Conservation (phyloP, 2,888 invertebrate genomes). For the Rhagonycha fulva region DNA sequence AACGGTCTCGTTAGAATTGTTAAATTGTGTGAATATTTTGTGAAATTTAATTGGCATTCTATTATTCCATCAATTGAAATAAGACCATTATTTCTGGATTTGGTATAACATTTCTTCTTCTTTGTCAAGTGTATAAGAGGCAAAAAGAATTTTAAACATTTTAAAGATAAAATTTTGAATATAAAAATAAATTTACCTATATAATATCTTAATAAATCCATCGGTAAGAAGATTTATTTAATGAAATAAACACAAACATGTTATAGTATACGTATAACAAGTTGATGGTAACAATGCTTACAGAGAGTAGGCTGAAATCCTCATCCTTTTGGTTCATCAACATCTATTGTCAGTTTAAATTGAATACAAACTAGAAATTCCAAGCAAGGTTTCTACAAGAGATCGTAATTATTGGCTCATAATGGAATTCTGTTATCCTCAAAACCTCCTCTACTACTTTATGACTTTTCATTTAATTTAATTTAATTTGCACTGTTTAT, state of each 20-base stretch:
- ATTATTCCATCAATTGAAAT: background rate
- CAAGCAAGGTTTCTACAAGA: conserved; percentile 46
- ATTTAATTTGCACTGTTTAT: conserved; percentile 7
- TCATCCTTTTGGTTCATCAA: conserved; percentile 52
- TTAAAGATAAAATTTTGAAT: background rate
- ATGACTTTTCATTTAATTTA: conserved; percentile 10
- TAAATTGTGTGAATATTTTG: background rate
- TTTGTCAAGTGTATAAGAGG: background rate
- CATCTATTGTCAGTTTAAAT: conserved; percentile 49
- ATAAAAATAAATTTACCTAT: background rate
- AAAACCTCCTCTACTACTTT: conserved; percentile 2
- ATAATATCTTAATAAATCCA: background rate
- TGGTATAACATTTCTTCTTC: background rate
- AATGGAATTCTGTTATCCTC: conserved; percentile 42
- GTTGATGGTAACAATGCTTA: conserved; percentile 39
- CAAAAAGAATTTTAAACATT: background rate
- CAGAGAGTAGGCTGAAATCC: conserved; percentile 40
- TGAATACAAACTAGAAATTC: conserved; percentile 52
- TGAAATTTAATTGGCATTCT: background rate
- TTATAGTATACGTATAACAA: background rate
- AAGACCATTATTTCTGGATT: background rate
- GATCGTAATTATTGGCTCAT: conserved; percentile 50
- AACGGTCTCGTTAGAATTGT: background rate
- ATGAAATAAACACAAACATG: background rate
- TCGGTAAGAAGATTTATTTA: background rate